Base-by-base conservation (phyloP, 2,888 invertebrate genomes). In the Megalurothrips usitatus region DNA sequence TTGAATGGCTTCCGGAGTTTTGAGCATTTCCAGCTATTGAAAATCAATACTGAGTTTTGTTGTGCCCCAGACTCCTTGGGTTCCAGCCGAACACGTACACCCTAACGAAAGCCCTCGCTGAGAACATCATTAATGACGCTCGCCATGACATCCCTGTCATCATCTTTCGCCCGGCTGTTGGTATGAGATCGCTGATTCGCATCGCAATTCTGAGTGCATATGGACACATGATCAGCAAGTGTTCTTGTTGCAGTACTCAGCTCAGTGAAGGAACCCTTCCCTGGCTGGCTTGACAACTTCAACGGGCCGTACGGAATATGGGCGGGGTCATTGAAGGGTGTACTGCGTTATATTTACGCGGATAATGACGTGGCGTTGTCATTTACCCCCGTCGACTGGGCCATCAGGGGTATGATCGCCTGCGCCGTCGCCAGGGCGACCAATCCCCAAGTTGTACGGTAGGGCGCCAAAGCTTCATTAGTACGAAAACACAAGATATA, bases 21-120 rank as follows among this genome's bases (percentile, higher is more conserved):
- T n/a, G n/a, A n/a, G n/a, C n/a, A n/a, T n/a, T n/a, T n/a, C n/a
- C n/a, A n/a, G n/a, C n/a, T n/a, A n/a, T n/a, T n/a, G n/a, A n/a
- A n/a, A n/a, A n/a, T n/a, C n/a, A n/a, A n/a, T n/a, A n/a, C n/a
- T n/a, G n/a, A n/a, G n/a, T n/a, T n/a, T n/a, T 14, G 49, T 14
- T 17, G 12, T 52, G 52, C 52, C 17, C 14, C 68, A 68, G 68
- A 23, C n/a, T 68, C n/a, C 68, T 68, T 4, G 68, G 23, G 2
- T 68, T n/a, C 23, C 68, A 68, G n/a, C 68, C 68, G 23, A 68
- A 68, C n/a, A 68, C 68, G 23, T 68, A 68, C 68, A 68, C 68
- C 23, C 23, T n/a, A n/a, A 23, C 68, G 23, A 68, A 68, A 23
- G 68, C 68, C 23, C n/a, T n/a, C n/a, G n/a, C n/a, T n/a, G n/a